A percentile compares a stretch with the other conserved stretches of the same genome.
Conservation (phyloP, 2,797 vertebrate species). For the Sylvia borin region DNA sequence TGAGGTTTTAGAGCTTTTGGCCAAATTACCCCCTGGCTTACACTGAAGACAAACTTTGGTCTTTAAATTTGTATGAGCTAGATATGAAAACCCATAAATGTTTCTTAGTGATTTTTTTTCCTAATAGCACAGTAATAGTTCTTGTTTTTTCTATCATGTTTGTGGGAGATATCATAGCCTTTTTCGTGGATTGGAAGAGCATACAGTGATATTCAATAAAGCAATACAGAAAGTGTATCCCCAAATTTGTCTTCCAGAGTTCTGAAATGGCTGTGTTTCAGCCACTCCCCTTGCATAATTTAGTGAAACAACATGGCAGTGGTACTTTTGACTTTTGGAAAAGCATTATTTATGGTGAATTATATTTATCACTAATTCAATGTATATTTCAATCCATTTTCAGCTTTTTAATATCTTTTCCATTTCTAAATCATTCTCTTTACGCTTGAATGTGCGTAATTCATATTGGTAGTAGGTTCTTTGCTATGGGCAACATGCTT, state of each 20-base stretch:
- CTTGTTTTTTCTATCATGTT: background rate
- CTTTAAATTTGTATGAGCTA: conserved; percentile 25
- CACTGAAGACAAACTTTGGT: background rate
- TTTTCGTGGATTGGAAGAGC: background rate
- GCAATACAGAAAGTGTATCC: background rate
- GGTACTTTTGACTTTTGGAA: background rate
- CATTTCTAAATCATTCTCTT: background rate
- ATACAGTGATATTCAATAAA: background rate
- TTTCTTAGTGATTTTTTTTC: background rate
- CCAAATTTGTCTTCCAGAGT: background rate
- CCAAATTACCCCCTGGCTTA: background rate
- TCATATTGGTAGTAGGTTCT: background rate
- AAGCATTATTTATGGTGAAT: background rate
- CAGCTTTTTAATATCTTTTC: background rate
- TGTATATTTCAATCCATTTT: background rate
- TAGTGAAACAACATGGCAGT: background rate
- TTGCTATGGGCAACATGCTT: background rate
- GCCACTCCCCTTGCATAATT: background rate
- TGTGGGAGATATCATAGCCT: background rate
- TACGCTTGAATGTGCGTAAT: background rate
- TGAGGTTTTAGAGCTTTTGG: background rate
- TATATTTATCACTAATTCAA: background rate
- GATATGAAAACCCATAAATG: background rate
- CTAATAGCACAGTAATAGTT: background rate
- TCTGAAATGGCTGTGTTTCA: background rate